Base-by-base conservation (phyloP, 1,140 invertebrate species). In the Hydropsyche tenuis region DNA sequence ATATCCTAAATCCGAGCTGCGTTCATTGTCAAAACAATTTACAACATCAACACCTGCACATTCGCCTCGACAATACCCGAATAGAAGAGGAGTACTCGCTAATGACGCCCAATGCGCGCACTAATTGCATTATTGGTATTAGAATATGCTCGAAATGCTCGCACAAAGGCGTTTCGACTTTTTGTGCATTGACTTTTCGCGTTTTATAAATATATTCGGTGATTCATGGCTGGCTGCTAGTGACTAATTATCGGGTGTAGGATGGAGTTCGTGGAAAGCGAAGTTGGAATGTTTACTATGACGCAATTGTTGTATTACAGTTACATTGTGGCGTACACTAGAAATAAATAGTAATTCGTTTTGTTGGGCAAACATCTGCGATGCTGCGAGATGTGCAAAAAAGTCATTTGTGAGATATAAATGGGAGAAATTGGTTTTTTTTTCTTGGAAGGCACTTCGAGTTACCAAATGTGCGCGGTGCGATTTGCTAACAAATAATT, bases 11-110 rank as follows among this genome's bases (percentile, higher is more conserved):
- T 22, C 56, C 9, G 25, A 22, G 56, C 23, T 14, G 6, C 23
- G 56, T 60, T 60, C 56, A 60, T 60, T 60, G 56, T 60, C 56
- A 60, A 60, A 60, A 60, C 56, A 60, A 60, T 60, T 60, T 60
- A 60, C 56, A 60, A 60, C 56, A 60, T 25, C 22, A 60, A 60
- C 56, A 60, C 56, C 56, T 60, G 56, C 22, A 27, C 56, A 22
- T 4, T 60, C 23, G 25, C 56, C 56, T 60, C 22, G 56, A 60
- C 22, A 20, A 23, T 20, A 6, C 16, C 48, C 16, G 48, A 53
- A 53, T 53, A 18, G 48, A 53, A 18, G 48, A 53, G 16, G 16
- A n/a, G n/a, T n/a, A n/a, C n/a, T n/a, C 30, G 3, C 30, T 37
- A 37, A 37, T 37, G 30, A 37, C 30, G 30, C 30, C 30, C 30